Evolutionary conservation across 2,888 invertebrate species (phyloP).

Genomic region (Pimpla rufipes): DNA sequence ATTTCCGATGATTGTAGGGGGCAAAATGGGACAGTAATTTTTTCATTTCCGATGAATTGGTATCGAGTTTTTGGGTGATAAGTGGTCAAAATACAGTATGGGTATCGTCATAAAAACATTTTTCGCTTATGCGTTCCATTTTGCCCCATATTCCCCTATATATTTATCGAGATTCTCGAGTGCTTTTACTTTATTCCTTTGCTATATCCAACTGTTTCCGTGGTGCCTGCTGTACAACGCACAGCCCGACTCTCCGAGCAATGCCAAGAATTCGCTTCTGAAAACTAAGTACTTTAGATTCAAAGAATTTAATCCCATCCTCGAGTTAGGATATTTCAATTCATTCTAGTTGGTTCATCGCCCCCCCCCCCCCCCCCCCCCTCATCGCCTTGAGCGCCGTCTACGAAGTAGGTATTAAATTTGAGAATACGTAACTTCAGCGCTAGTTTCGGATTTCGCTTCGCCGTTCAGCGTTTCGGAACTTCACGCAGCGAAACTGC

Average conservation of each 20-base stretch:
- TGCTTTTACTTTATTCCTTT: slow-evolving; percentile 26
- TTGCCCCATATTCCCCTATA: no score
- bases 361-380: no score
- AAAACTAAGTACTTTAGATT: slow-evolving; percentile 38
- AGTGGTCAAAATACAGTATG: no score
- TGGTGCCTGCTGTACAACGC: neutral
- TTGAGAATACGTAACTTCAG: neutral
- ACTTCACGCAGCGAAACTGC: no score
- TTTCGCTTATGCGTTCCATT: no score
- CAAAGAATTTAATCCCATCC: slow-evolving; percentile 41
- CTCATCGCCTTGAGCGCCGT: no score
- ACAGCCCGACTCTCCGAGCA: slow-evolving; percentile 28
- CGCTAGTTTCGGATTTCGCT: neutral
- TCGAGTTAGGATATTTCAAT: slow-evolving; percentile 25
- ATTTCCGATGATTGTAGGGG: no score
- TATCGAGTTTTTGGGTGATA: no score
- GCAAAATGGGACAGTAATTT: no score
- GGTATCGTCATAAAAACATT: no score
- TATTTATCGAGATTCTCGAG: slow-evolving; percentile 20
- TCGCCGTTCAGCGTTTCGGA: no score
- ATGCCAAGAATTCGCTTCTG: slow-evolving; percentile 34
- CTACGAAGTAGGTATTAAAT: neutral
- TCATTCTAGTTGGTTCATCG: neutral
- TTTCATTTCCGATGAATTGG: no score
- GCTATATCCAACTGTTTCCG: slow-evolving; percentile 2